Conservation (phyloP, 2,113 vertebrate genomes). For the Tenebrosternarchus preto region DNA sequence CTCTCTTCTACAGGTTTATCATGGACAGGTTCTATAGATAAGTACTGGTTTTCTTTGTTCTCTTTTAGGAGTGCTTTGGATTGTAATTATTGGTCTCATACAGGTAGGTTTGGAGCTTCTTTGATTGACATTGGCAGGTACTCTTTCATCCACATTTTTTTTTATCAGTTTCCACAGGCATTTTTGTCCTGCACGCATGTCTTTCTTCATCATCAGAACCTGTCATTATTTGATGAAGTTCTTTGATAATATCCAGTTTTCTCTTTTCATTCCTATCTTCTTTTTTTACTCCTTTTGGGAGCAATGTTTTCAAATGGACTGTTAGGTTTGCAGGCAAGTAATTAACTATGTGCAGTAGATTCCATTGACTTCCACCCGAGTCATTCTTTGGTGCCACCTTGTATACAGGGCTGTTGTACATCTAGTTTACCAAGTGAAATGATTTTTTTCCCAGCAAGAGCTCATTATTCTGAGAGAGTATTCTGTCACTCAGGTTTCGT, state of each 20-base stretch:
- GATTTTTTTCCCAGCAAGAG: slow-evolving; percentile 36
- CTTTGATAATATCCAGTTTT: neutral
- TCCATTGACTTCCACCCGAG: neutral
- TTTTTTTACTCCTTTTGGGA: too few relatives aligned
- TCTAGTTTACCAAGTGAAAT: neutral
- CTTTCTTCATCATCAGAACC: neutral
- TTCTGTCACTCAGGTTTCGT: slow-evolving; percentile 33
- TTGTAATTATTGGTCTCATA: neutral
- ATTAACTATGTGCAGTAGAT: neutral
- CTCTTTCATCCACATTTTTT: neutral
- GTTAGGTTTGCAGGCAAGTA: slow-evolving; percentile 18
- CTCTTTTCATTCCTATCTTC: neutral
- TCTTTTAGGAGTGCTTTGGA: neutral
- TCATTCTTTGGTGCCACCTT: slow-evolving; percentile 16
- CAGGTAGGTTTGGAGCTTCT: neutral
- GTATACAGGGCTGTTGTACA: slow-evolving; percentile 32
- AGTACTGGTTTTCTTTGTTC: neutral
- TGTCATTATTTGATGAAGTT: neutral
- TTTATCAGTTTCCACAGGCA: neutral
- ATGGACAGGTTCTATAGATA: neutral
- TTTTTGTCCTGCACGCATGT: neutral
- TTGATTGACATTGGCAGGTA: neutral
- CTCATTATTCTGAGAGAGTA: slow-evolving; percentile 29
- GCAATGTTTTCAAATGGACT: neutral
- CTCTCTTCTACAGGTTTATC: neutral